These are phyloP conservation scores for Callipepla californica DNA, from an alignment of 2,113 vertebrate genomes.

Conservation along the genomic window DNA sequence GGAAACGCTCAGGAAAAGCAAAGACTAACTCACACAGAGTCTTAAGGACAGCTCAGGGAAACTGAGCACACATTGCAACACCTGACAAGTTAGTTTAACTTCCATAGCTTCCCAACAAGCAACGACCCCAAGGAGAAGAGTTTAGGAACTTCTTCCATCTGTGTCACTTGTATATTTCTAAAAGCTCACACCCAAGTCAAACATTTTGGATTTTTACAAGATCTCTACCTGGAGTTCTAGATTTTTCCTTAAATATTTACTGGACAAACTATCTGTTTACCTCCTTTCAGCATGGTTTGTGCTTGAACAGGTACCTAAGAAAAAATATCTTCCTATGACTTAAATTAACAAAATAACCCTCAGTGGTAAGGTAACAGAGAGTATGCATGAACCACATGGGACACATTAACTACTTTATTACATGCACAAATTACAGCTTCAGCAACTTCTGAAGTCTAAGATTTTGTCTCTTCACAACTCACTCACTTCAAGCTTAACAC, in stretches of 20 bases:
- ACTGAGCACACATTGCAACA: not conserved
- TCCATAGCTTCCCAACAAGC: not conserved
- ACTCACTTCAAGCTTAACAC: not conserved
- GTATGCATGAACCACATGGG: too few species aligned
- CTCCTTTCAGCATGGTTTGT: not conserved
- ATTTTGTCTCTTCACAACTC: not conserved
- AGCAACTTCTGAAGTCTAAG: not conserved
- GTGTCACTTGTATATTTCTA: not conserved
- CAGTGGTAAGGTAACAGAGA: not conserved
- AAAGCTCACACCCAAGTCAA: not conserved
- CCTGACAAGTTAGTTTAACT: not conserved
- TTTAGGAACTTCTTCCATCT: not conserved
- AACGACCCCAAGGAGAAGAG: too few species aligned
- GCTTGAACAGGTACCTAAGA: too few species aligned
- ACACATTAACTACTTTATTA: not conserved
- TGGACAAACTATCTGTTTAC: not conserved
- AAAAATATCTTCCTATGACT: not conserved
- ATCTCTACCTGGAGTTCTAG: not conserved
- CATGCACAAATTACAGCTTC: not conserved
- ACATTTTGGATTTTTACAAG: not conserved
- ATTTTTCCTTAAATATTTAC: not conserved
- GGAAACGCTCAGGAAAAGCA: not conserved
- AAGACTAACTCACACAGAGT: not conserved
- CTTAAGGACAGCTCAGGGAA: not conserved
- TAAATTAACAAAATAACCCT: not conserved